Percentiles rank a stretch among this genome's conserved stretches.
Evolutionary conservation across 2,113 vertebrate species (phyloP).

Genomic region (Monopterus albus): DNA sequence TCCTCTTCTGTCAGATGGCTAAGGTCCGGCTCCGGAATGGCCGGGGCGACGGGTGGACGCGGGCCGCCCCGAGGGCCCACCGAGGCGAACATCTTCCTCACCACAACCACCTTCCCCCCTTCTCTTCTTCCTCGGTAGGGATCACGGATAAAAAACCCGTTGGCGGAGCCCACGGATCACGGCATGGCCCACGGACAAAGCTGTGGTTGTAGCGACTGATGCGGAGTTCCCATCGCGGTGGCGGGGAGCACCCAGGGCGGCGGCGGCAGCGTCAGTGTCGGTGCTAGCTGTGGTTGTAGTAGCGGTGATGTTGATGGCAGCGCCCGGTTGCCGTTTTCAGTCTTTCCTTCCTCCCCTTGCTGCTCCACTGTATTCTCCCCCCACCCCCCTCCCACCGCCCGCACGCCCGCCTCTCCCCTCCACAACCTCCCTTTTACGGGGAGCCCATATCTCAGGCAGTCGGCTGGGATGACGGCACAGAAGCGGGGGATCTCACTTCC

Average conservation of each 20-base stretch:
- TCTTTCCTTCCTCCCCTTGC: conserved; percentile 63
- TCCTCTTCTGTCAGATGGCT: conserved; percentile 99
- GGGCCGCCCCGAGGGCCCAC: conserved; percentile 94
- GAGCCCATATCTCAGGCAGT: conserved; percentile 85
- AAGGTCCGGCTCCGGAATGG: conserved; percentile 96
- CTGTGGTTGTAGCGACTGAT: conserved; percentile 80
- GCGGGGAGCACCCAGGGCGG: conserved; percentile 81
- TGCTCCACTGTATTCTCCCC: conserved; percentile 79
- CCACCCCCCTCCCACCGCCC: conserved; percentile 76
- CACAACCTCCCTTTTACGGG: conserved; percentile 82
- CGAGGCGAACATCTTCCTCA: conserved; percentile 90
- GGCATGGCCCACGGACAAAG: conserved; percentile 86
- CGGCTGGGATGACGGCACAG: conserved; percentile 63
- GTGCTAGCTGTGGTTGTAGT: conserved; percentile 51
- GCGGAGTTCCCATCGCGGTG: conserved; percentile 87
- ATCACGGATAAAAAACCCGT: conserved; percentile 82
- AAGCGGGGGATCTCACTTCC: conserved; percentile 55
- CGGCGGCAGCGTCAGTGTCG: conserved; percentile 33
- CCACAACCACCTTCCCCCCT: conserved; percentile 47
- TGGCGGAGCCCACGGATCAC: conserved; percentile 84
- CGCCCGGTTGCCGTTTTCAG: conserved; percentile 68
- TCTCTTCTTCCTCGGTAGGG: conserved; percentile 70
- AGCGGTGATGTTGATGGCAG: conserved; percentile 45
- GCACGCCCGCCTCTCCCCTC: conserved; percentile 77
- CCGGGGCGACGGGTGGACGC: conserved; percentile 91